Conservation (phyloP, 2,113 vertebrate species). For the Trichechus manatus region DNA sequence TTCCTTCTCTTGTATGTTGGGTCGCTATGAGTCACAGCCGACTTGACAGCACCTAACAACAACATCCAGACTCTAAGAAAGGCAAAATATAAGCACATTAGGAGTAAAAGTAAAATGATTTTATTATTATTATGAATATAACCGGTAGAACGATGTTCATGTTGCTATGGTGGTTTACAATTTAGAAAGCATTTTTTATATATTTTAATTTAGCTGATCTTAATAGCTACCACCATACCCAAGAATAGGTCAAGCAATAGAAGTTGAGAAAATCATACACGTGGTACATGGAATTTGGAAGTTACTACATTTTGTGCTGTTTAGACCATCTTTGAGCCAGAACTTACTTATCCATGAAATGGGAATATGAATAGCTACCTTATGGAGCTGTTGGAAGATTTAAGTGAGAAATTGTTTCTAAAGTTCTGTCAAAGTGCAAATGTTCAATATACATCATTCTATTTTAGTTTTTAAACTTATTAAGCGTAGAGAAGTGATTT, state of each 20-base stretch:
- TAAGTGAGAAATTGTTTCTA: background rate
- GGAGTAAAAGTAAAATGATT: background rate
- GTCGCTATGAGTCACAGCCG: no score
- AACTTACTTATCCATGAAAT: background rate
- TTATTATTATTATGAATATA: slow-evolving; percentile 2
- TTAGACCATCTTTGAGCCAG: background rate
- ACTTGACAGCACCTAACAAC: no score
- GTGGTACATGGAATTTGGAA: background rate
- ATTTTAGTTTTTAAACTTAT: background rate
- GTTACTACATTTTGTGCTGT: background rate
- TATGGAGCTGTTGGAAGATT: background rate
- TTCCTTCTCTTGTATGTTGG: no score
- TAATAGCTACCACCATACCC: background rate
- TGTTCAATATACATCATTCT: background rate
- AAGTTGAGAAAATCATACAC: background rate
- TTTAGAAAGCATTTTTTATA: background rate
- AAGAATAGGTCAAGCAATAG: background rate
- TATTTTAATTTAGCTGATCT: slow-evolving; percentile 17
- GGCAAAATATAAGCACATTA: background rate
- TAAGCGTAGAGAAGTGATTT: background rate
- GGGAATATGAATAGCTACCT: background rate
- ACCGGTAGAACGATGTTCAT: slow-evolving; percentile 1
- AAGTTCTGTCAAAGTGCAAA: background rate
- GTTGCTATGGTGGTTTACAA: background rate
- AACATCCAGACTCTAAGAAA: background rate